Evolutionary conservation across 2,113 vertebrate genomes (phyloP).

Genomic region (Protobothrops mucrosquamatus): DNA sequence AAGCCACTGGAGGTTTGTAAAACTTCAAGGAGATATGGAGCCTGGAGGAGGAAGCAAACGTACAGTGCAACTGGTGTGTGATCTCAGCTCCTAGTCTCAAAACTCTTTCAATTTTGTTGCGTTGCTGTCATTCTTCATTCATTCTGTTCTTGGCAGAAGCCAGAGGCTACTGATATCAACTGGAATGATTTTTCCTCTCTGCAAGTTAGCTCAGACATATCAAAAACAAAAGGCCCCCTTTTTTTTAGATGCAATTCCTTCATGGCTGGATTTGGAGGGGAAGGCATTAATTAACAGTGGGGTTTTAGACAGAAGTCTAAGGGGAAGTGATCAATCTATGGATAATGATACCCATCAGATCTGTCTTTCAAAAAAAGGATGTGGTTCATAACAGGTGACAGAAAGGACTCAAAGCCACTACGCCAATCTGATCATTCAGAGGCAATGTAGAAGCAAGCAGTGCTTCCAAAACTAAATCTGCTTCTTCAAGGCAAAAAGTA

Average conservation of each 20-base stretch:
- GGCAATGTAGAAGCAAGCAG: not conserved
- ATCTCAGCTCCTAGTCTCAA: not conserved
- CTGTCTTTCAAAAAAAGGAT: not conserved
- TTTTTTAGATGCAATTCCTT: not conserved
- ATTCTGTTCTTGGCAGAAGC: rapidly evolving
- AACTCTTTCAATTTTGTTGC: slow-evolving; percentile 12
- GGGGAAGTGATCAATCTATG: not conserved
- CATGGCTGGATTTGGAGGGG: not conserved
- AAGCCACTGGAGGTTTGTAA: slow-evolving; percentile 40
- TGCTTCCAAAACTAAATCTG: not conserved
- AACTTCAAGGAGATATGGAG: not conserved
- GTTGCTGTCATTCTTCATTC: not conserved
- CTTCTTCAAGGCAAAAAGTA: not conserved
- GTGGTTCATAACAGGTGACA: not conserved
- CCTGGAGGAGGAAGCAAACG: not conserved
- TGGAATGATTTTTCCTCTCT: not conserved
- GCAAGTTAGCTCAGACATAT: slow-evolving; percentile 10
- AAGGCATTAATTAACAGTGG: not conserved
- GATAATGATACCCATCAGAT: not conserved
- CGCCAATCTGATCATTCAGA: not conserved
- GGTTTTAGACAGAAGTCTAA: not conserved
- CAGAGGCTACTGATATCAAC: not conserved
- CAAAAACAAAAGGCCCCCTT: not conserved
- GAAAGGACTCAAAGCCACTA: not conserved
- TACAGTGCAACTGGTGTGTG: not conserved